phyloP scores from a whole-genome alignment of 2,113 vertebrate genomes.

The Ornithorhynchus anatinus region DNA sequence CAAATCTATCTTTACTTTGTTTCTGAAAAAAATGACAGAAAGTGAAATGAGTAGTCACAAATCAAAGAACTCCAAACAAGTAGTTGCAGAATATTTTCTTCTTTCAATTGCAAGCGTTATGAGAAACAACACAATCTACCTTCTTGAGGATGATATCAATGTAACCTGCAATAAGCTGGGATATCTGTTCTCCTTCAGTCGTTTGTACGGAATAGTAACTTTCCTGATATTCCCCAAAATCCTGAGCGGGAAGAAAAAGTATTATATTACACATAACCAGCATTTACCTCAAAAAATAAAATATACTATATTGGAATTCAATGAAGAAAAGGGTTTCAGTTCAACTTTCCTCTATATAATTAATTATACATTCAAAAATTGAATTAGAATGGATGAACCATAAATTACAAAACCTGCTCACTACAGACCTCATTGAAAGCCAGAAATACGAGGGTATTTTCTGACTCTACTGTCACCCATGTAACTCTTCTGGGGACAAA shows the following conservation, averaged over 20 bases:
- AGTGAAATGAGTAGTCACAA: background rate
- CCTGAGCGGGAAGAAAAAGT: constrained; percentile 68
- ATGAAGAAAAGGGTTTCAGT: too few species aligned
- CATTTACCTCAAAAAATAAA: too few species aligned
- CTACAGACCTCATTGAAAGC: too few species aligned
- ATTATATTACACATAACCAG: too few species aligned
- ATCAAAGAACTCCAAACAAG: background rate
- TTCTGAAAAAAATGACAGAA: constrained; percentile 74
- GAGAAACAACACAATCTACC: constrained; percentile 64
- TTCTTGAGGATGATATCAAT: constrained; percentile 99
- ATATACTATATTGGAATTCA: too few species aligned
- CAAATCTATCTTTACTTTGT: constrained; percentile 98
- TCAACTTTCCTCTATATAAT: too few species aligned
- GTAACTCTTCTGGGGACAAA: too few species aligned
- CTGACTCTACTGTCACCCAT: too few species aligned
- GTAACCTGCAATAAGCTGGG: constrained; percentile 97
- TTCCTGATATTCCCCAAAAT: constrained; percentile 98
- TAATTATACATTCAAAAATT: background rate
- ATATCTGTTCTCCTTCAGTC: constrained; percentile 98
- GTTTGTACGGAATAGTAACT: constrained; percentile 99
- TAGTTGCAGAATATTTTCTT: too few species aligned
- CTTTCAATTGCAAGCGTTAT: background rate
- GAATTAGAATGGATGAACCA: background rate
- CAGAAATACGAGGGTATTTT: too few species aligned
- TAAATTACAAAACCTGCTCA: too few species aligned